phyloP scores from a whole-genome alignment of 1,140 invertebrate genomes.

The Rhynchophorus ferrugineus region DNA sequence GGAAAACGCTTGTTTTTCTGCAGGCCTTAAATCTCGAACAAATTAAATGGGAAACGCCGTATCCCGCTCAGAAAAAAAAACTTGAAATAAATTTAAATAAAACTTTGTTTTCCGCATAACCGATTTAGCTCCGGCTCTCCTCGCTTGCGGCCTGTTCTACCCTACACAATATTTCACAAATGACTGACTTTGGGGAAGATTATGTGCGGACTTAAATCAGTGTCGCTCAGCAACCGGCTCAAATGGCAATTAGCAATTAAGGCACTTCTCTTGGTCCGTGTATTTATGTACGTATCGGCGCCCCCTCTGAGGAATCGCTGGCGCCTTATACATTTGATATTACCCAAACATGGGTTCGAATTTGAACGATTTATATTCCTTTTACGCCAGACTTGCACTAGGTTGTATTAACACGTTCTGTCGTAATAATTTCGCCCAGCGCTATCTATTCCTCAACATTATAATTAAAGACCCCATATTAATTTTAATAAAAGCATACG shows the following conservation, averaged over 20 bases:
- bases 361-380: neutral
- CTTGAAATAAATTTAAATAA: neutral
- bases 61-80: neutral
- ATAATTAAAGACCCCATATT: too few relatives aligned
- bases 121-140: neutral
- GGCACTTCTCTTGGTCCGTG: constrained; percentile 20
- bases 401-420: too few relatives aligned
- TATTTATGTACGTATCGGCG: constrained; percentile 3
- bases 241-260: constrained; percentile 30
- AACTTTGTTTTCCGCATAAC: neutral
- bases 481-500: too few relatives aligned
- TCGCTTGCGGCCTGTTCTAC: constrained; percentile 11
- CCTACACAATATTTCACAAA: constrained; percentile 28
- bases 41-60: neutral
- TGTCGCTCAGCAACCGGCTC: constrained; percentile 30
- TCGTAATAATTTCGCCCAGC: too few relatives aligned
- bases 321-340: constrained; percentile 1
- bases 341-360: neutral
- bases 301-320: neutral
- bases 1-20: neutral
- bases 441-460: too few relatives aligned
- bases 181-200: constrained; percentile 28
- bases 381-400: too few relatives aligned
- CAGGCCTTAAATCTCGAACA: neutral
- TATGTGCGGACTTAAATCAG: constrained; percentile 26